Base-by-base conservation (phyloP, 2,888 invertebrate genomes). In the Phyllotreta cruciferae region DNA sequence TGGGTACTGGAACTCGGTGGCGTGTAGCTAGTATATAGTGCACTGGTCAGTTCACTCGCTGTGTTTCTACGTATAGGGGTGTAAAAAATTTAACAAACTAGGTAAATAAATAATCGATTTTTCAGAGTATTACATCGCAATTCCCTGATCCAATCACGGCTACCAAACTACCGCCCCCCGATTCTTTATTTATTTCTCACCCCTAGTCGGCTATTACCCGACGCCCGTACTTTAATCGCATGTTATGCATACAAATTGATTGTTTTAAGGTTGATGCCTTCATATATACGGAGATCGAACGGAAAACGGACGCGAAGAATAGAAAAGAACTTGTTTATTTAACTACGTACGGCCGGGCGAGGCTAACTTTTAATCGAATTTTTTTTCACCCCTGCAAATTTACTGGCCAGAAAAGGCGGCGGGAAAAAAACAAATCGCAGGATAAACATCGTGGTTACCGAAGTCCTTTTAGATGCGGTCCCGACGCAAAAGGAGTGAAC, bases 181-280 rank as follows among this genome's bases (percentile, higher is more conserved):
- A 56, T 56, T 47, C 47, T 38, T 24, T 56, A 62, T 62, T 62
- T 62, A 62, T 55, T 56, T 55, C 56, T 56, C 57, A 60, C 63
- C 58, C 58, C 58, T 39, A 39, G 55, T 58, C 50, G 10, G 9
- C 39, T 45, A 45, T 37, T 49, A 53, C 37, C 63, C 52, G 54
- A 58, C 64, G 52, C 61, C 24, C 69, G 66, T 69, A 68, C 64
- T 67, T 69, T 80, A 79, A 79, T 79, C 78, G 79, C 79, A 78
- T 78, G 79, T 80, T 80, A 80, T 81, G 78, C 80, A 81, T 81
- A 79, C 79, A 81, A 80, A 81, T 81, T 81, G 80, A 81, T 81
- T 80, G 80, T 77, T 76, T 68, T 70, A 75, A 76, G 79, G 78
- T 79, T 79, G 80, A 80, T 79, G 79, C 79, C 80, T 80, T 79